phyloP scores from a whole-genome alignment of 2,888 invertebrate genomes.

The Pterostichus niger region DNA sequence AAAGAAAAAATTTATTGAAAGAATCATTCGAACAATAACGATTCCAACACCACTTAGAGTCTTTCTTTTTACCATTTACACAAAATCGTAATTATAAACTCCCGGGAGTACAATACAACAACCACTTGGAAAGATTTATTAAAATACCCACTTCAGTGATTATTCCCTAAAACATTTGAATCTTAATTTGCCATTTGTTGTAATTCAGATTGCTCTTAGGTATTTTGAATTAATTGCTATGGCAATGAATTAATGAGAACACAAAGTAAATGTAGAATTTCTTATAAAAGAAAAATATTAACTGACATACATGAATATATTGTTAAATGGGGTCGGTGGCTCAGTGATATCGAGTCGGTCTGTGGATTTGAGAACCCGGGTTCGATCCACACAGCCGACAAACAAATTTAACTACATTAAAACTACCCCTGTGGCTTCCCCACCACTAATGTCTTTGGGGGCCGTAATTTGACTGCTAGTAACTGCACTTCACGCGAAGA shows the following conservation, averaged over 20 bases:
- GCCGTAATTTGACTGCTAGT: too few relatives aligned
- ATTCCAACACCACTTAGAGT: slow-evolving; percentile 23
- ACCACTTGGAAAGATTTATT: slow-evolving; percentile 30
- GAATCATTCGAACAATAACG: slow-evolving; percentile 16
- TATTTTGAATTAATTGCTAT: neutral
- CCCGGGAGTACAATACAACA: slow-evolving; percentile 36
- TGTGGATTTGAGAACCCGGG: too few relatives aligned
- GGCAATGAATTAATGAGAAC: neutral
- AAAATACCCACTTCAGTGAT: slow-evolving; percentile 25
- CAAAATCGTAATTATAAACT: slow-evolving; percentile 31
- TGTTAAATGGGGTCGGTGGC: too few relatives aligned
- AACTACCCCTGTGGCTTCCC: too few relatives aligned
- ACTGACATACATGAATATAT: too few relatives aligned
- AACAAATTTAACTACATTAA: too few relatives aligned
- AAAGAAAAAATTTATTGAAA: neutral
- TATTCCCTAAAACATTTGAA: slow-evolving; percentile 27
- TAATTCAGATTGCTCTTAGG: neutral
- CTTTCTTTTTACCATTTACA: slow-evolving; percentile 40
- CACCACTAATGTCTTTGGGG: too few relatives aligned
- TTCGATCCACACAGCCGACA: too few relatives aligned
- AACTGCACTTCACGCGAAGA: too few relatives aligned
- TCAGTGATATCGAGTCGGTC: too few relatives aligned
- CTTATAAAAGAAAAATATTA: too few relatives aligned
- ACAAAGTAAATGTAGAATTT: too few relatives aligned
- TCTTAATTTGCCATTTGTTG: slow-evolving; percentile 20